Conservation (phyloP, 2,888 invertebrate genomes). For the Drosophila kanekoi region DNA sequence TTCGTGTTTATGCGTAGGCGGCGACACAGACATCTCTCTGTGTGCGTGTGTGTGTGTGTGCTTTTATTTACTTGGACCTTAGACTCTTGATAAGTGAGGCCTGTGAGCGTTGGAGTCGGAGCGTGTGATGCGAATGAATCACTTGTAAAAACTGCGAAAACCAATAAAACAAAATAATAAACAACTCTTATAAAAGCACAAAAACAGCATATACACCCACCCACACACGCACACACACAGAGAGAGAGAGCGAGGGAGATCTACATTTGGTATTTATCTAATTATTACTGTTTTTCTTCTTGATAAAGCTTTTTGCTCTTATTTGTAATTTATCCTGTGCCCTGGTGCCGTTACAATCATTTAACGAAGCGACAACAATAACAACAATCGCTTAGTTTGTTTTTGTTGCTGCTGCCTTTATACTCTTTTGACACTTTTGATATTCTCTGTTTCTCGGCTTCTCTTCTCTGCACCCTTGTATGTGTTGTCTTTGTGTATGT, state of each 20-base stretch:
- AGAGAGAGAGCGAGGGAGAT: background rate
- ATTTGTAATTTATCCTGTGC: slow-evolving; percentile 24
- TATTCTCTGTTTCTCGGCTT: slow-evolving; percentile 27
- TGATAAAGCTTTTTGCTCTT: background rate
- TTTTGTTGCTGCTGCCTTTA: slow-evolving; percentile 34
- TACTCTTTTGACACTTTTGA: slow-evolving; percentile 42
- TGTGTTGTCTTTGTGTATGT: slow-evolving; percentile 3
- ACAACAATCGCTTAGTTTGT: slow-evolving; percentile 24
- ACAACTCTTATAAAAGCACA: slow-evolving; percentile 15
- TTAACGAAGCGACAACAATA: slow-evolving; percentile 13
- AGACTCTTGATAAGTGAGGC: slow-evolving; percentile 56
- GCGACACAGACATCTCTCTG: slow-evolving; percentile 3
- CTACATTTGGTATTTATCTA: slow-evolving; percentile 2
- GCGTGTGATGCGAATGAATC: slow-evolving; percentile 56
- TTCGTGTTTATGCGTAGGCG: slow-evolving; percentile 46
- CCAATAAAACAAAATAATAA: slow-evolving; percentile 19
- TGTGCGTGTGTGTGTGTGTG: slow-evolving; percentile 6
- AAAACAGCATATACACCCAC: slow-evolving; percentile 9
- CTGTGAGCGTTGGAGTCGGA: slow-evolving; percentile 16
- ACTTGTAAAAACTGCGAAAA: slow-evolving; percentile 40
- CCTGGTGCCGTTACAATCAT: slow-evolving; percentile 19
- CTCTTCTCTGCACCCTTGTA: slow-evolving; percentile 17
- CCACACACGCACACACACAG: background rate
- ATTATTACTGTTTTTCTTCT: slow-evolving; percentile 15
- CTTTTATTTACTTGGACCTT: slow-evolving; percentile 60